Evolutionary conservation across 2,113 vertebrate species (phyloP).

Genomic region (Puffinus mauretanicus): DNA sequence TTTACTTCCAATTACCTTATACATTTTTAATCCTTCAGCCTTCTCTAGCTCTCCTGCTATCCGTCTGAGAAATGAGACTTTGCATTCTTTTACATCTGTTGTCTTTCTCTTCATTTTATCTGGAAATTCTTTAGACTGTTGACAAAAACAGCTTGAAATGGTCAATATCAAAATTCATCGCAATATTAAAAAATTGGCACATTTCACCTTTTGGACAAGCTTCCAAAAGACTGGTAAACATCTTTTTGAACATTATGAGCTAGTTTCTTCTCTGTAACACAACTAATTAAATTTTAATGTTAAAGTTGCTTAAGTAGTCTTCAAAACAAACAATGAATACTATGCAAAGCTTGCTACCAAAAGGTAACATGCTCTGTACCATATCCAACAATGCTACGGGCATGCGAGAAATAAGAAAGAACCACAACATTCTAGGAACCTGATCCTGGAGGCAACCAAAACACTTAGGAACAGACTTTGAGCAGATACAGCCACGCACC

Average conservation of each 20-base stretch:
- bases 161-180: neutral
- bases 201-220: neutral
- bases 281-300: neutral
- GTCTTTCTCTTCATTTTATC: conserved; percentile 32
- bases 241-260: neutral
- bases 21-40: conserved; percentile 62
- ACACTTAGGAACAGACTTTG: neutral
- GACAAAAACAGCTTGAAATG: neutral
- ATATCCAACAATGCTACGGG: neutral
- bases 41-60: conserved; percentile 56
- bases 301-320: neutral
- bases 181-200: neutral
- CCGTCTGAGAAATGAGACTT: conserved; percentile 21
- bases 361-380: neutral
- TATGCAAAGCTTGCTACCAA: neutral
- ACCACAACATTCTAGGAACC: neutral
- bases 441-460: neutral
- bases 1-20: conserved; percentile 43
- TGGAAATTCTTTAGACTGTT: conserved; percentile 55
- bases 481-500: neutral
- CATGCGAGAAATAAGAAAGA: neutral
- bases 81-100: conserved; percentile 25
- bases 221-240: neutral
- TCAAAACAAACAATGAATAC: neutral
- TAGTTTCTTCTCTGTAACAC: neutral